Evolutionary conservation across 2,888 invertebrate genomes (phyloP), one percentile per base, ranked within the genome.

Genomic region (Cantharis flavilabris): DNA sequence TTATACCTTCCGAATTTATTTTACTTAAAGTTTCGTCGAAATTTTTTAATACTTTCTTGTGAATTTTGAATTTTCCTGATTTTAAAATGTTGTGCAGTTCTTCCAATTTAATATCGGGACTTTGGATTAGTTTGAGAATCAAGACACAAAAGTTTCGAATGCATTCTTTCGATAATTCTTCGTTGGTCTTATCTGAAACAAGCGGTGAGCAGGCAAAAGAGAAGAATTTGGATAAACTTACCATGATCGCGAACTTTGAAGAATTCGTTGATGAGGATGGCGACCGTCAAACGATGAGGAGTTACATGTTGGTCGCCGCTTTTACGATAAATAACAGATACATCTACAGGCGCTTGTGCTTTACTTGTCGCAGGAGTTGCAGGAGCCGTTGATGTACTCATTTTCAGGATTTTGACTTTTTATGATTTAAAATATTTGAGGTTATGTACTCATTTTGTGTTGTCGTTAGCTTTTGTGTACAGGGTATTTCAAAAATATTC

Each of bases 61-160:
- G 86, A 74, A 94, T 86, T 81, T 90, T 88, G 83, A 92, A 93
- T 79, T 92, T 91, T 0, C 91, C 90, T 81, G 91, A 91, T 49
- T 91, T 92, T n/a, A 96, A 87, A 79, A 93, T 88, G 64, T 89
- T 89, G 87, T 93, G 91, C 76, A 94, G 88, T 84, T 93, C 93
- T 82, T 90, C 91, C 80, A 94, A 92, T 76, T 93, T 91, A 91
- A 96, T 92, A 85, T 96, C 96, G 18, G 95, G 94, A 82, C 94
- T 94, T 92, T 95, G 95, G 81, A 96, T 93, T 26, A 97, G 88
- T 87, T 95, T 95, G 14, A 97, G 89, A 30, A 95, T 91, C 7
- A 95, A 90, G 87, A 96, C 93, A 88, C 96, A 95, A 87, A 97
- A 96, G 85, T 95, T 93, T 82, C 95, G 92, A 18, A 81, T 76